phyloP scores from a whole-genome alignment of 2,888 invertebrate genomes.

The Sphinx pinastri region DNA sequence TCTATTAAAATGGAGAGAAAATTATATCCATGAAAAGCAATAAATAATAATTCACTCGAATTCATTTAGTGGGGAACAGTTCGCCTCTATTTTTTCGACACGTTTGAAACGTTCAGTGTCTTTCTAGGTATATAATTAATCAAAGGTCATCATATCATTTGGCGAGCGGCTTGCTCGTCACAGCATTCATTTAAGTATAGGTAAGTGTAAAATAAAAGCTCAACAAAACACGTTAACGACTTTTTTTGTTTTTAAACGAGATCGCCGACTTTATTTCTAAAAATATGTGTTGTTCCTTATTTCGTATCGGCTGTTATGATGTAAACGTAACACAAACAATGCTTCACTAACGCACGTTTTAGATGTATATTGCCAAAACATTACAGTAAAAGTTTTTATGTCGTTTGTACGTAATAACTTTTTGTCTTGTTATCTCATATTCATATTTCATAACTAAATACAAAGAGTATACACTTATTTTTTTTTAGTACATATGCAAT shows the following conservation, averaged over 20 bases:
- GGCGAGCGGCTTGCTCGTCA: too few relatives aligned
- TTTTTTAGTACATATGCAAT: too few relatives aligned
- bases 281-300: slow-evolving; percentile 2
- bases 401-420: slow-evolving; percentile 4
- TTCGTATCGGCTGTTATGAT: slow-evolving; percentile 16
- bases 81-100: too few relatives aligned
- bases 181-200: too few relatives aligned
- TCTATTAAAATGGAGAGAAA: too few relatives aligned
- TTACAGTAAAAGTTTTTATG: not conserved
- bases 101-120: too few relatives aligned
- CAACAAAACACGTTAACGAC: not conserved
- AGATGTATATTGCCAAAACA: slow-evolving; percentile 23
- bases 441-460: not conserved
- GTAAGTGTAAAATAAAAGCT: too few relatives aligned
- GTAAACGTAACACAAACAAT: slow-evolving; percentile 10
- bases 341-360: slow-evolving; percentile 22
- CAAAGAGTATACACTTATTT: not conserved
- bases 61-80: too few relatives aligned
- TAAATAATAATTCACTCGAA: too few relatives aligned
- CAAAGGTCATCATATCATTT: too few relatives aligned
- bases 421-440: not conserved
- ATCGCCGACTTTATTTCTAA: not conserved
- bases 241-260: not conserved
- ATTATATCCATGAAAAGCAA: too few relatives aligned
- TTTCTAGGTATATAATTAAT: too few relatives aligned